Evolutionary conservation across 2,797 vertebrate species (phyloP).

Genomic region (Pipistrellus kuhlii): DNA sequence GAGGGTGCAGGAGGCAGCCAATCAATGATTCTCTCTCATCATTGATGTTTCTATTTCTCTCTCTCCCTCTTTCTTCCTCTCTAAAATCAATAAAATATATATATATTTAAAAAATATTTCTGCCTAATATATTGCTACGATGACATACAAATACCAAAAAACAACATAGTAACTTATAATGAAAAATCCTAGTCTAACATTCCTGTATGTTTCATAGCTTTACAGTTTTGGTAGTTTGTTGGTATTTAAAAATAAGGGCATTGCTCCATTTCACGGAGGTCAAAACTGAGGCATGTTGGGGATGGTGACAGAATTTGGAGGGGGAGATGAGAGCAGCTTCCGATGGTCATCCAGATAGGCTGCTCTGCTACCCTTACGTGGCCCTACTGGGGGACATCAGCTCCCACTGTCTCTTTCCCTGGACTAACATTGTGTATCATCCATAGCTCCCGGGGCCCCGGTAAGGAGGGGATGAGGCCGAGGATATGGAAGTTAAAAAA

Average conservation of each 20-base stretch:
- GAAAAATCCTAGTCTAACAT: not conserved
- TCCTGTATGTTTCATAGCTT: not conserved
- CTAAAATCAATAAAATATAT: too few relatives aligned
- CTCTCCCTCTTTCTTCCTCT: too few relatives aligned
- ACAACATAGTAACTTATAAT: not conserved
- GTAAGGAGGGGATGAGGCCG: not conserved
- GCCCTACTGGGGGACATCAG: too few relatives aligned
- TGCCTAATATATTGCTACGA: not conserved
- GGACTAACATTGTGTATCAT: not conserved
- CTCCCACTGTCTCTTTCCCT: not conserved
- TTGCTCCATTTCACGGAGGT: not conserved
- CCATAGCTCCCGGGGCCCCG: accelerated
- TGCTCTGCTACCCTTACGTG: not conserved
- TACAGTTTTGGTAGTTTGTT: not conserved
- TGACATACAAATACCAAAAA: not conserved
- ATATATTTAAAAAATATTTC: too few relatives aligned
- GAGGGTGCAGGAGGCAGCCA: too few relatives aligned
- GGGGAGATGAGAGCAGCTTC: not conserved
- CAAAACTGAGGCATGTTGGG: not conserved
- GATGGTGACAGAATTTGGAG: not conserved
- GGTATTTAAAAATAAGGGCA: conserved; percentile 1
- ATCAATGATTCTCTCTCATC: too few relatives aligned
- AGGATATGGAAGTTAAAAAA: not conserved
- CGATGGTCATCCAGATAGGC: not conserved
- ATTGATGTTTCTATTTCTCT: too few relatives aligned